These are phyloP conservation scores for Triplophysa bombifrons DNA, from an alignment of 2,797 vertebrate species.

Conservation along the genomic window DNA sequence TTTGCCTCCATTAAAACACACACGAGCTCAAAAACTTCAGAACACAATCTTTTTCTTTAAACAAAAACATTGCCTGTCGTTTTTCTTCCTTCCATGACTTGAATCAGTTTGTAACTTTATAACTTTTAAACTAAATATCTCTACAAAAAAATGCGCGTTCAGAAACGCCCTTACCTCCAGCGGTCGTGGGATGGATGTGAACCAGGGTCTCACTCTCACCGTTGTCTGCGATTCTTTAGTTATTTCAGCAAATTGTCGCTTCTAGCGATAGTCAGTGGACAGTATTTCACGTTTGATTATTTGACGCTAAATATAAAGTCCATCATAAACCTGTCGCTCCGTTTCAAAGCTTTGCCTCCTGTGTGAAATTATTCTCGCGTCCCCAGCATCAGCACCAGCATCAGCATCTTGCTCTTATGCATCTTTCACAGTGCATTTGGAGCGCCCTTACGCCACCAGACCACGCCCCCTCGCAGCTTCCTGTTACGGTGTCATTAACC, in stretches of 20 bases:
- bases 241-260: not conserved
- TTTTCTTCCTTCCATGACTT: not conserved
- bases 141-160: constrained; percentile 32
- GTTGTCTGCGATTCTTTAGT: constrained; percentile 15
- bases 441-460: constrained; percentile 57
- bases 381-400: constrained; percentile 11
- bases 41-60: not conserved
- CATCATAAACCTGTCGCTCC: not conserved
- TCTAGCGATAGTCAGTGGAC: not conserved
- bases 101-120: not conserved
- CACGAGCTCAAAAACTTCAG: constrained; percentile 13
- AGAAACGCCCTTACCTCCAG: constrained; percentile 64
- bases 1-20: not conserved
- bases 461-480: constrained; percentile 51
- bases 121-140: constrained; percentile 8
- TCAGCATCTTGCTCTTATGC: constrained; percentile 26
- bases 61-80: not conserved
- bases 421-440: constrained; percentile 60
- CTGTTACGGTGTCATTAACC: constrained; percentile 48
- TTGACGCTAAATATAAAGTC: not conserved
- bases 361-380: constrained; percentile 9
- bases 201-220: constrained; percentile 36
- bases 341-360: constrained; percentile 9
- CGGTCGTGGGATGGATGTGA: constrained; percentile 50
- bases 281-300: not conserved